Evolutionary conservation across 2,888 invertebrate species (phyloP), one percentile per base, ranked within the genome.

Genomic region (Alsophila aescularia): DNA sequence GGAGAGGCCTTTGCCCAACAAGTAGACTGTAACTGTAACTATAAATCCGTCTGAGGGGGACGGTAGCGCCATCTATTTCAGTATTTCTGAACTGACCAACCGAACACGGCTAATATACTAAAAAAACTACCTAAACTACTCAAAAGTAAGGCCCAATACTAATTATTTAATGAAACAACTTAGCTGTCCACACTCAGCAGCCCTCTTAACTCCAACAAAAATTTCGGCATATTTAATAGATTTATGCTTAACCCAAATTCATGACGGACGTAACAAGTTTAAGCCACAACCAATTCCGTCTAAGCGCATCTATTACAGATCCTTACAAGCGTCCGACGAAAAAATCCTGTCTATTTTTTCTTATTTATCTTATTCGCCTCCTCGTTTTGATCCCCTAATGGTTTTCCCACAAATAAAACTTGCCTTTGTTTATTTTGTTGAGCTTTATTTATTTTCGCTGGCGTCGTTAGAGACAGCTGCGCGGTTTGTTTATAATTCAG

Each of bases 331-430:
- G 70, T 70, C 70, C 69, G 66, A 70, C 73, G 65, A 54, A 64
- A 55, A 63, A 60, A 58, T 67, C 68, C 65, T 74, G 66, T 68
- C 63, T 64, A 62, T 64, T 68, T 72, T 77, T 78, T 79, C 74
- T 64, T 78, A 78, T 83, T 80, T 80, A 81, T 83, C 77, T 76
- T 73, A 70, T 77, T 72, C 68, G 69, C 71, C 75, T 77, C 73
- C 72, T 75, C 74, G 73, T 75, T 76, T 77, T 80, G 77, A 80
- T 81, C 83, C 81, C 81, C 79, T 81, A 85, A 86, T 86, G 83
- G 83, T 83, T 81, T 79, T 74, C 76, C 81, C 80, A 79, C 86
- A 85, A 86, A 85, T 85, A 86, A 83, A 85, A 82, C 81, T 81
- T 71, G 72, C 72, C 74, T 77, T 82, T 83, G 80, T 85, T 85